Evolutionary conservation across 2,797 vertebrate genomes (phyloP), one percentile per base, ranked within the genome.

Genomic region (Enteromius afrohamiltoni): DNA sequence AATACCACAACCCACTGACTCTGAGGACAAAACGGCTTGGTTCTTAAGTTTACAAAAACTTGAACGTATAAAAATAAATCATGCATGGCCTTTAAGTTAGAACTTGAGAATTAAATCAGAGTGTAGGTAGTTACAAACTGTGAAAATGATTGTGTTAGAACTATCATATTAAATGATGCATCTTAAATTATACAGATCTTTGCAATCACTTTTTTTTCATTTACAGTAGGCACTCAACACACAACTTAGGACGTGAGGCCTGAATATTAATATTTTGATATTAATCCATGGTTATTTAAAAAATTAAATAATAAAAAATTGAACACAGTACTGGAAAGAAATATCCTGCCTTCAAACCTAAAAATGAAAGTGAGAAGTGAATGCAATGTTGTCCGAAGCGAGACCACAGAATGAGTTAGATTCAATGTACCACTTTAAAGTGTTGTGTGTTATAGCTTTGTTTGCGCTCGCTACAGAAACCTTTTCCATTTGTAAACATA

Each of bases 281-380:
- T 42, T 75, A 67, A 58, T 23, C 47, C 34, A 21, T 53, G 70
- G 62, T 42, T 42, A n/a, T 14, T 60, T n/a, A n/a, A n/a, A n/a
- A n/a, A n/a, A n/a, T n/a, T n/a, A n/a, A n/a, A n/a, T n/a, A n/a
- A n/a, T n/a, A n/a, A n/a, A n/a, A n/a, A 64, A 17, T 60, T 23
- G 3, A 73, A 75, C 2, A 21, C 67, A 23, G 14, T 53, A 53
- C 11, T 69, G 69, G 49, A 40, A 74, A 79, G 76, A 75, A 47
- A 29, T 21, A 4, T 31, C 71, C 76, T 73, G 49, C 60, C 69
- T 45, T 74, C n/a, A 55, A 49, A 34, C 23, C 29, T 47, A 40
- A 62, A 69, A 80, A 64, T 29, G 26, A 80, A 80, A 80, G 70
- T 58, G 29, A 55, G 77, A 80, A 62, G 70, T 45, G 74, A 58